Base-by-base conservation (phyloP, 1,140 invertebrate genomes). In the Delia radicum region DNA sequence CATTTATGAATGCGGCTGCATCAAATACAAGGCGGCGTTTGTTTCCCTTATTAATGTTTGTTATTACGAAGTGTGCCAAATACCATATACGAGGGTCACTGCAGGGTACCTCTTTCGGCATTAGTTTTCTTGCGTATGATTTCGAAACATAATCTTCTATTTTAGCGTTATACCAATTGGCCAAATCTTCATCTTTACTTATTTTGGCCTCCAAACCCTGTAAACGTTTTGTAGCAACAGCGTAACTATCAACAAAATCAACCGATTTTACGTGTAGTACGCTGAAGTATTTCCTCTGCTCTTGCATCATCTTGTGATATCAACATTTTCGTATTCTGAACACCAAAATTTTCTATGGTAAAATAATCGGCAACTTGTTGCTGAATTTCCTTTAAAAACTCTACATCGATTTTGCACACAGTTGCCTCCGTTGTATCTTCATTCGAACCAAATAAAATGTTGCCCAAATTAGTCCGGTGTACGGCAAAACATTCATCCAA, bases 391-490 rank as follows among this genome's bases (percentile, higher is more conserved):
- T 31, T 29, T 28, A 61, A 27, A 6, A 18, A 27, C n/a, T 62
- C 21, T 2, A 61, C 27, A 24, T 73, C 71, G 13, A 74, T 62
- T 6, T 24, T 28, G 24, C 42, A 74, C 15, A 74, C 29, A 8
- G 29, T 28, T 21, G 18, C 18, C 4, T 74, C 73, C 18, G 55
- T 13, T 21, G 15, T 37, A 13, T 42, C n/a, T 26, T 74, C 73
- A n/a, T 74, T 63, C 21, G 73, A 74, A 18, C 73, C 61, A 18
- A 74, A 74, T 26, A 74, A 24, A 10, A 63, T 65, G 29, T 48
- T 63, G n/a, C 61, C 73, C 37, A 74, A 37, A 26, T 15, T 62
- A 8, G 73, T 29, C 29, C 27, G 29, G 21, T 65, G 61, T 7
- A 74, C 55, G 5, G 73, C 26, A 74, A 74, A 74, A 65, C 31